Conservation (phyloP, 2,888 invertebrate genomes). For the Atrina japonica region DNA sequence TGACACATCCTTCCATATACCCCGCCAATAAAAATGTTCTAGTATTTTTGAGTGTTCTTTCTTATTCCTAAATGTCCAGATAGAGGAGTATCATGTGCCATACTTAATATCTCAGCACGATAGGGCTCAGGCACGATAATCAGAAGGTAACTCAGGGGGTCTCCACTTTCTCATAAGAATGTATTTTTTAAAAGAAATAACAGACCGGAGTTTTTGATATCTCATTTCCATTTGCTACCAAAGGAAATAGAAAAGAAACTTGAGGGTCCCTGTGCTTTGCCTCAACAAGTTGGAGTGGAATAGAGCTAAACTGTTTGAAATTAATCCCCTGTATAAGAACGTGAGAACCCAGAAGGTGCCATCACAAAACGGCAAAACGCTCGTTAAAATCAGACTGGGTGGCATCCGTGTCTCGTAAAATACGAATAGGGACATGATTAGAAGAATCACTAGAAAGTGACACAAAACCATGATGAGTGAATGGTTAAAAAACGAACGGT, state of each 20-base stretch:
- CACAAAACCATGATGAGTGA: constrained; percentile 45
- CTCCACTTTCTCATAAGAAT: constrained; percentile 49
- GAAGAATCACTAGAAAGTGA: constrained; percentile 20
- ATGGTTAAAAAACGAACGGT: constrained; percentile 41
- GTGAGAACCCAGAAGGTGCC: constrained; percentile 11
- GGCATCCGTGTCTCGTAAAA: constrained; percentile 43
- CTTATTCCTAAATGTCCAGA: too few relatives aligned
- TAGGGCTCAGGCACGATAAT: too few relatives aligned
- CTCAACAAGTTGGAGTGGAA: constrained; percentile 43
- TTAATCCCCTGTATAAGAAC: constrained; percentile 44
- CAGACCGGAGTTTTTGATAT: too few relatives aligned
- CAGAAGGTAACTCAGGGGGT: constrained; percentile 45
- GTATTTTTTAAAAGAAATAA: constrained; percentile 31
- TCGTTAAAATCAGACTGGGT: constrained; percentile 30
- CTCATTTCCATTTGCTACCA: constrained; percentile 32
- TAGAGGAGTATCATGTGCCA: constrained; percentile 48
- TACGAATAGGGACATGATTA: constrained; percentile 21
- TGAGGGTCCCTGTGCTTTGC: constrained; percentile 48
- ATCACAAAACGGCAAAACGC: constrained; percentile 36
- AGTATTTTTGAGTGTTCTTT: constrained; percentile 39
- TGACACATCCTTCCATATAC: constrained; percentile 33
- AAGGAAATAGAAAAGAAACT: constrained; percentile 30
- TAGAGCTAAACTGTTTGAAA: constrained; percentile 23
- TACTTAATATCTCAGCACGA: too few relatives aligned
- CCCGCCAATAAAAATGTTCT: constrained; percentile 44